Evolutionary conservation across 2,888 invertebrate species (phyloP).

Genomic region (Chorisops tibialis): DNA sequence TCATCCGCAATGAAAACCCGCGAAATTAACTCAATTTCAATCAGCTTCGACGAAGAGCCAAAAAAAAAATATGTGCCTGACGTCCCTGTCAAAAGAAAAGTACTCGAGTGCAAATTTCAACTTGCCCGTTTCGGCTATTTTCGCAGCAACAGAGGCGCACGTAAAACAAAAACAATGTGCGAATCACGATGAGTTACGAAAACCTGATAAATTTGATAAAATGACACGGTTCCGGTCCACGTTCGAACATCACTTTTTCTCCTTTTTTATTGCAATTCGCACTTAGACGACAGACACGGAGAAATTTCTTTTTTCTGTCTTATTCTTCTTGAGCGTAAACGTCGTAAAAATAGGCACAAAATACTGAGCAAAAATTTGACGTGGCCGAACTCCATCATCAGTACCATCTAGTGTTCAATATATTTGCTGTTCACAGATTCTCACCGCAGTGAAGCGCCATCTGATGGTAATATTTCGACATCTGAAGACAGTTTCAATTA

Average conservation of each 20-base stretch:
- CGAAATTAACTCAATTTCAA: too few species aligned
- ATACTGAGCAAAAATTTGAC: conserved; percentile 29
- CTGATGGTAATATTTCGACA: too few species aligned
- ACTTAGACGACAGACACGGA: not conserved
- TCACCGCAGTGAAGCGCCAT: too few species aligned
- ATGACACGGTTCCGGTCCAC: not conserved
- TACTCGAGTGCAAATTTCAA: too few species aligned
- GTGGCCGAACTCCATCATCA: conserved; percentile 25
- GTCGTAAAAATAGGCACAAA: not conserved
- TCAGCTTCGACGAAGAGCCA: too few species aligned
- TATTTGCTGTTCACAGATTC: too few species aligned
- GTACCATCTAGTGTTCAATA: conserved; percentile 11
- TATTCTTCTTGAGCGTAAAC: conserved; percentile 2
- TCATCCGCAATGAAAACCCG: too few species aligned
- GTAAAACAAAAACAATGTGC: not conserved
- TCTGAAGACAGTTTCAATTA: too few species aligned
- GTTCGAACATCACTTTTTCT: conserved; percentile 11
- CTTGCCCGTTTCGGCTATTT: too few species aligned
- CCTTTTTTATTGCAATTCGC: conserved; percentile 1
- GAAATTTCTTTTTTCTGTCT: not conserved
- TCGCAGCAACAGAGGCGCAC: too few species aligned
- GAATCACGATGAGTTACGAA: not conserved
- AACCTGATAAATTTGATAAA: not conserved
- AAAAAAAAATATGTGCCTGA: too few species aligned
- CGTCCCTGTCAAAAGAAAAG: too few species aligned